Evolutionary conservation across 2,888 invertebrate species (phyloP).

Genomic region (Fragum whitleyi): DNA sequence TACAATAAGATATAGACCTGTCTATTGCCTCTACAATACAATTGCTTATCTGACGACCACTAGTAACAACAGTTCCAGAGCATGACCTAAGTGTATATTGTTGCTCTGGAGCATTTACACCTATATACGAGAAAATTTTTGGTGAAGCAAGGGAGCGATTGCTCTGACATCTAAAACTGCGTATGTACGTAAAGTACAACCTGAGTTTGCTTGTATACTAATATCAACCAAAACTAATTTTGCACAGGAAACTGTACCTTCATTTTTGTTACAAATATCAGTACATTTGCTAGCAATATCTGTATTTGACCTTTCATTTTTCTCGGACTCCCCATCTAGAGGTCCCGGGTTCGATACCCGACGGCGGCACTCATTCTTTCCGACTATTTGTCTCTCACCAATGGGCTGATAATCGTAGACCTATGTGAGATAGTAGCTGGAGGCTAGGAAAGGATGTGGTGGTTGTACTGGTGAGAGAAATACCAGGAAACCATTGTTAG

Average conservation of each 20-base stretch:
- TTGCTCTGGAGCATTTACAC: background rate
- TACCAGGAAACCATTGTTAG: no score
- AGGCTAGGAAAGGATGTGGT: no score
- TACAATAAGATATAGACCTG: background rate
- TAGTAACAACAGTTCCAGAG: background rate
- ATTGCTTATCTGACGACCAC: background rate
- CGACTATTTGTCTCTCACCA: no score
- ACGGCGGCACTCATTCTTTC: no score
- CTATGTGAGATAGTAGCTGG: no score
- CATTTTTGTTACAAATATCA: background rate
- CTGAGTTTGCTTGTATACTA: background rate
- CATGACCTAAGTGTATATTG: conserved; percentile 15
- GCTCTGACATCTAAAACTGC: conserved; percentile 47
- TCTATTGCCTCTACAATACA: background rate
- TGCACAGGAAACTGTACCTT: conserved; percentile 35
- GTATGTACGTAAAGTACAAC: conserved; percentile 21
- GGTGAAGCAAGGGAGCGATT: conserved; percentile 36
- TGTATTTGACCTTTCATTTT: background rate
- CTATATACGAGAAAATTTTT: conserved; percentile 20
- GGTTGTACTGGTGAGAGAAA: no score
- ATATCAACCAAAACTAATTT: conserved; percentile 38
- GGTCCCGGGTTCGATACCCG: no score
- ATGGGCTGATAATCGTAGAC: no score
- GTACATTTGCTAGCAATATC: background rate
- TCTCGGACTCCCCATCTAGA: no score